Evolutionary conservation across 1,140 invertebrate species (phyloP), one percentile per base, ranked within the genome.

Genomic region (Drosophila nasuta): DNA sequence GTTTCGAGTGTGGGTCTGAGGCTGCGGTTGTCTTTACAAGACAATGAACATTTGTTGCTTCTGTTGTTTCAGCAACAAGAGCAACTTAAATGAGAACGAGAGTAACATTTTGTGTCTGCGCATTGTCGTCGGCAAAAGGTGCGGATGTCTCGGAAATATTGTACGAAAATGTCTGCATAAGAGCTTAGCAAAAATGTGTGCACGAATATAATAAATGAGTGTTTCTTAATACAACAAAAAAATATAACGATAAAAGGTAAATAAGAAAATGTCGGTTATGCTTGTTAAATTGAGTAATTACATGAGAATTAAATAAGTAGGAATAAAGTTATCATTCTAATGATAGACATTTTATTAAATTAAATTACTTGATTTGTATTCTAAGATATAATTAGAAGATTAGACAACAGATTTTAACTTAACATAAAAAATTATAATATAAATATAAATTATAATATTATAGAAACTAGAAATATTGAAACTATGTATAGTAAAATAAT

Each of bases 31-130:
- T 25, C 48, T 41, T 71, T 71, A 52, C 58, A 77, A 75, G 73
- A 87, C 82, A 87, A 88, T 86, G 77, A 88, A 82, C 73, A 67
- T 58, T 70, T 66, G 48, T 70, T 72, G 57, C 52, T 71, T 69
- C 60, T 70, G 59, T 35, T 51, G 59, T 38, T 54, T 17, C 69
- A 65, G 7, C 43, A 65, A 45, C 56, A 68, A 52, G 49, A 68
- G 25, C 30, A 46, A 63, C 11, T n/a, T 28, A 33, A 7, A 60
- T 38, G 41, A 54, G 48, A 52, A 28, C 13, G 33, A 52, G 20
- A 48, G 20, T 30, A 13, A 43, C 62, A 62, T 13, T 28, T 33
- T 46, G 65, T 71, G 11, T 54, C 20, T 46, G 51, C 17, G 54
- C 63, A 33, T 60, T 62, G 66, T 46, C 25, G 38, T 54, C 49